These are phyloP conservation scores for Tachypleus tridentatus DNA, from an alignment of 1,140 invertebrate genomes.

Conservation along the genomic window DNA sequence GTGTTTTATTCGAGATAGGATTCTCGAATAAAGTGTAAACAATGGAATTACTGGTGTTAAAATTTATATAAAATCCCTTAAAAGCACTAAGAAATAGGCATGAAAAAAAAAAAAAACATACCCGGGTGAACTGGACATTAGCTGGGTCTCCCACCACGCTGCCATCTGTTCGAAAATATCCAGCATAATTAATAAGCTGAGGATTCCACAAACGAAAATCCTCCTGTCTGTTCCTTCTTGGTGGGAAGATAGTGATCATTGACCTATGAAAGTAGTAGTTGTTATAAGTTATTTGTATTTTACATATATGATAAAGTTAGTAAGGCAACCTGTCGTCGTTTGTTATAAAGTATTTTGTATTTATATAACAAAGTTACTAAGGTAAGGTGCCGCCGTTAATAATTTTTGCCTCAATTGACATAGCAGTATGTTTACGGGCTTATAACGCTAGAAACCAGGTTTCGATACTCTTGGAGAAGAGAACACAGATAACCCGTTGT, in stretches of 20 bases:
- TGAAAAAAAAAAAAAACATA: conserved; percentile 29
- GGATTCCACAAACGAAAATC: conserved; percentile 87
- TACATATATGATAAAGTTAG: not conserved
- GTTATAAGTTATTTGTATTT: not conserved
- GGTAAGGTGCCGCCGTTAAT: not conserved
- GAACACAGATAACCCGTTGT: no score
- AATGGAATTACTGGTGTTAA: no score
- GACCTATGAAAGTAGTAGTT: conserved; percentile 47
- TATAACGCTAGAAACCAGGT: no score
- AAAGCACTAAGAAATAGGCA: no score
- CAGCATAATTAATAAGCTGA: conserved; percentile 76
- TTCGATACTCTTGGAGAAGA: no score
- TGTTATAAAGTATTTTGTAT: not conserved
- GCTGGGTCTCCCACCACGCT: conserved; percentile 32
- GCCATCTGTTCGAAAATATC: conserved; percentile 45
- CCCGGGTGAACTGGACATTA: conserved; percentile 78
- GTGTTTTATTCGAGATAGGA: no score
- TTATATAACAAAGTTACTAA: not conserved
- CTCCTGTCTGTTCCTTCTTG: conserved; percentile 58
- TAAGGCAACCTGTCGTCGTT: not conserved
- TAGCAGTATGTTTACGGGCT: no score
- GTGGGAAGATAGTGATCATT: conserved; percentile 84
- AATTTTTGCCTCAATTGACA: no score
- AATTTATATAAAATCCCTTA: no score
- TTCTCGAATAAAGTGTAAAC: no score